Evolutionary conservation across 2,113 vertebrate species (phyloP).

Genomic region (Brienomyrus longianalis): DNA sequence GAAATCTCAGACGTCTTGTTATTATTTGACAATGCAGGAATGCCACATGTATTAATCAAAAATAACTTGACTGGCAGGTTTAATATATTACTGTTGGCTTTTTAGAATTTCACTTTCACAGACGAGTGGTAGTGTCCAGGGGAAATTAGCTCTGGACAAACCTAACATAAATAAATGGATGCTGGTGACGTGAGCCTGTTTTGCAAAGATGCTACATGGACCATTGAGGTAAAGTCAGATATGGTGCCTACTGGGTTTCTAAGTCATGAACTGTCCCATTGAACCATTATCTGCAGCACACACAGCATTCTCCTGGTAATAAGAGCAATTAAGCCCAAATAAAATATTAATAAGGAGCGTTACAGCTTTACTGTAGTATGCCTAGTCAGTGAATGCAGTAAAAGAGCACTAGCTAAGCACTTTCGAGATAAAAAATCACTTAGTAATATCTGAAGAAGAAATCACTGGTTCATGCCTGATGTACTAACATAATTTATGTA

Average conservation of each 20-base stretch:
- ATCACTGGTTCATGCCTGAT: neutral
- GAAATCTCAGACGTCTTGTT: neutral
- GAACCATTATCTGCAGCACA: slow-evolving; percentile 27
- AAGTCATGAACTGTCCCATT: slow-evolving; percentile 31
- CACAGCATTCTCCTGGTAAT: slow-evolving; percentile 35
- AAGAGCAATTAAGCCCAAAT: slow-evolving; percentile 37
- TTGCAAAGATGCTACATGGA: slow-evolving; percentile 11
- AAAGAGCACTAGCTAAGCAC: neutral
- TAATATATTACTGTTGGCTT: neutral
- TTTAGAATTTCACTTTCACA: slow-evolving; percentile 25
- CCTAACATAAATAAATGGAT: neutral
- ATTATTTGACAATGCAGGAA: neutral
- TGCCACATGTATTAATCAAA: neutral
- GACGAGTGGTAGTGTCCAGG: slow-evolving; percentile 21
- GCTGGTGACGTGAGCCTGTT: slow-evolving; percentile 12
- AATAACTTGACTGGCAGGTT: neutral
- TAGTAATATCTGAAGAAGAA: neutral
- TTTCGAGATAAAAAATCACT: neutral
- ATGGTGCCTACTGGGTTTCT: slow-evolving; percentile 8
- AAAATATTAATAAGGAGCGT: slow-evolving; percentile 38
- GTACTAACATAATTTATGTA: neutral
- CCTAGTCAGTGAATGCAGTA: slow-evolving; percentile 18
- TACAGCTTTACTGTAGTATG: slow-evolving; percentile 29
- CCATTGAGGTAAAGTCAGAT: slow-evolving; percentile 15
- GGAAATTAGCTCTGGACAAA: slow-evolving; percentile 16